Evolutionary conservation across 2,888 invertebrate species (phyloP).

Genomic region (Apodemia duryi): DNA sequence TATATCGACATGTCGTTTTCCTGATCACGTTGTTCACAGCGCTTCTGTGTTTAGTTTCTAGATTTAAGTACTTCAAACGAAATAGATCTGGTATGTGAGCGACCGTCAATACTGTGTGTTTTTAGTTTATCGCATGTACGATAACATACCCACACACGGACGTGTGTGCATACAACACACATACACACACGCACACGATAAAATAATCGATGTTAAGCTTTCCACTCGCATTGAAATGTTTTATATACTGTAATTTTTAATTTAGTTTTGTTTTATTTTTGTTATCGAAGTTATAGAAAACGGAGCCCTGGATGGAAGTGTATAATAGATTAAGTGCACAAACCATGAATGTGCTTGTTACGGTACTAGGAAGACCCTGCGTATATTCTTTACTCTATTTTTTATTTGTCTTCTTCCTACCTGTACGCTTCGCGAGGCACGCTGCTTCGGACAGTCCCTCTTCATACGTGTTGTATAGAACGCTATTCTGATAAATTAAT

Average conservation of each 20-base stretch:
- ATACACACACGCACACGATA: slow-evolving; percentile 41
- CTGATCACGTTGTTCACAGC: slow-evolving; percentile 35
- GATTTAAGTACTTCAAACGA: slow-evolving; percentile 32
- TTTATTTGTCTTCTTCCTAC: slow-evolving; percentile 57
- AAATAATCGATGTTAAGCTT: slow-evolving; percentile 49
- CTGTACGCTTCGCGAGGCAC: slow-evolving; percentile 70
- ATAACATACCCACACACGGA: slow-evolving; percentile 48
- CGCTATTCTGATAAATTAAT: slow-evolving; percentile 42
- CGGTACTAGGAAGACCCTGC: slow-evolving; percentile 65
- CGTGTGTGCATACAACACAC: slow-evolving; percentile 40
- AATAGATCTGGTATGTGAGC: slow-evolving; percentile 75
- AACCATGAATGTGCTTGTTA: slow-evolving; percentile 77
- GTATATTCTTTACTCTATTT: slow-evolving; percentile 59
- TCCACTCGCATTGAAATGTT: slow-evolving; percentile 35
- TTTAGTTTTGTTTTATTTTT: slow-evolving; percentile 37
- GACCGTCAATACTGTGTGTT: slow-evolving; percentile 64
- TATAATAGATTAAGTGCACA: slow-evolving; percentile 70
- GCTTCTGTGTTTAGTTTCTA: slow-evolving; percentile 43
- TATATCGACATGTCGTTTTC: slow-evolving; percentile 20
- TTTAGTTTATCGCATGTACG: slow-evolving; percentile 63
- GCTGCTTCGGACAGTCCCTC: slow-evolving; percentile 61
- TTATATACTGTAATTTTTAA: slow-evolving; percentile 43
- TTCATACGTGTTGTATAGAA: slow-evolving; percentile 45
- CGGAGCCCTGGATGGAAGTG: slow-evolving; percentile 71
- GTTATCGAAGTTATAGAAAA: slow-evolving; percentile 44